Evolutionary conservation across 2,113 vertebrate species (phyloP), one percentile per base, ranked within the genome.

Genomic region (Osmerus eperlanus): DNA sequence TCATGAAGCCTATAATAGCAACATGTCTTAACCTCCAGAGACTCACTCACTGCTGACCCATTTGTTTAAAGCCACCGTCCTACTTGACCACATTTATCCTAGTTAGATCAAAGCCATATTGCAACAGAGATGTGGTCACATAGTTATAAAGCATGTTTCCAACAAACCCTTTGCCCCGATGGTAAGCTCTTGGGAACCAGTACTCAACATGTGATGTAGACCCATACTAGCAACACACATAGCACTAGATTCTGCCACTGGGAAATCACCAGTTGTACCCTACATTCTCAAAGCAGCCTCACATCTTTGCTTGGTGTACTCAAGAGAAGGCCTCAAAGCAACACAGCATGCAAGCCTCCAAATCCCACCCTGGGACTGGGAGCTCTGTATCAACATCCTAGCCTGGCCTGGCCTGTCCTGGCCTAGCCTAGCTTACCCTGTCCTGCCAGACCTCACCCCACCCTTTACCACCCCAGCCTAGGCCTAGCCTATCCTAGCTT

Each of bases 271-370:
- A 68, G 56, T 21, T 28, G 11, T 53, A 15, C 70, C 23, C 73
- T 59, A 79, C 83, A 84, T 83, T 75, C 14, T 4, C 68, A 53
- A 28, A 69, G 23, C 64, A 61, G 65, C 64, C 76, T 73, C 81
- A 68, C 70, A 66, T 80, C 79, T 78, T 83, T 41, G 36, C 36
- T 41, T 41, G 36, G 36, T 7, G 36, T 6, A 41, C 72, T 61
- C 79, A 74, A 73, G 64, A 81, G 62, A 79, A 67, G 51, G 65
- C 81, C 74, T 60, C 58, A 41, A 83, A 85, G 82, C 81, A 54
- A 0, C 18, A 21, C 56, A 75, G 80, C 85, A 84, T 78, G 15
- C 73, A 77, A 81, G 68, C 80, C 75, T 67, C 61, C 64, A 32
- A 21, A 82, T 83, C 76, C 65, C 71, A n/a, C 76, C 72, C 76